Evolutionary conservation across 1,140 invertebrate species (phyloP).

Genomic region (Drosophila truncata): DNA sequence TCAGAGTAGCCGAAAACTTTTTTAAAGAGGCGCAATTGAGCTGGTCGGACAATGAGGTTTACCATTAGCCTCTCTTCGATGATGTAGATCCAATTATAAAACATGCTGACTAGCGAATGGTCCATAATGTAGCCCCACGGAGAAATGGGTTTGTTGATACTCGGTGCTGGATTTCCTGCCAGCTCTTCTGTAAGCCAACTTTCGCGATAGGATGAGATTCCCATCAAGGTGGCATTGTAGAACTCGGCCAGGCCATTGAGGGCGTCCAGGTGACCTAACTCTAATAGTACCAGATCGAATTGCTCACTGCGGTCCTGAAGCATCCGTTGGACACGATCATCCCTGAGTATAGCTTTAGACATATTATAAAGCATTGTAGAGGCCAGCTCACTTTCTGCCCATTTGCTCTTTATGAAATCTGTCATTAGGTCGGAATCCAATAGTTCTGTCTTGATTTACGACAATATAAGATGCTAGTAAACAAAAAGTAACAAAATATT

Average conservation of each 20-base stretch:
- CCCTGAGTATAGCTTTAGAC: slow-evolving; percentile 18
- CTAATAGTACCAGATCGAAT: slow-evolving; percentile 63
- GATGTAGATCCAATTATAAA: slow-evolving; percentile 73
- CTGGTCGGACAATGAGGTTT: slow-evolving; percentile 33
- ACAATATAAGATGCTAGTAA: not conserved
- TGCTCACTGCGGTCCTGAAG: slow-evolving; percentile 26
- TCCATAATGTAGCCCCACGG: slow-evolving; percentile 60
- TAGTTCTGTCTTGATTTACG: not conserved
- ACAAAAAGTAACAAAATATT: no score
- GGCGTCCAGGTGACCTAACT: slow-evolving; percentile 42
- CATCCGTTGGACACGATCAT: slow-evolving; percentile 44
- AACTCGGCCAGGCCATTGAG: slow-evolving; percentile 48
- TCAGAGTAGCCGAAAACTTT: slow-evolving; percentile 58
- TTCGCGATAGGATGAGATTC: slow-evolving; percentile 27
- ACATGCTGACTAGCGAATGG: slow-evolving; percentile 80
- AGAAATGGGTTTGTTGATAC: slow-evolving; percentile 67
- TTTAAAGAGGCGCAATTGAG: slow-evolving; percentile 68
- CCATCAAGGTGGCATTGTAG: slow-evolving; percentile 57
- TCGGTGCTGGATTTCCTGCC: slow-evolving; percentile 59
- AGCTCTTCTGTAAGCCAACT: slow-evolving; percentile 44
- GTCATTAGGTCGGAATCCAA: not conserved
- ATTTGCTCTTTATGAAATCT: slow-evolving; percentile 18
- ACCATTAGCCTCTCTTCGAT: slow-evolving; percentile 51
- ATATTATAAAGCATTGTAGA: slow-evolving; percentile 19
- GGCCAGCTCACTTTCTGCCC: slow-evolving; percentile 13